phyloP scores from a whole-genome alignment of 2,113 vertebrate genomes.

The Centrocercus urophasianus region DNA sequence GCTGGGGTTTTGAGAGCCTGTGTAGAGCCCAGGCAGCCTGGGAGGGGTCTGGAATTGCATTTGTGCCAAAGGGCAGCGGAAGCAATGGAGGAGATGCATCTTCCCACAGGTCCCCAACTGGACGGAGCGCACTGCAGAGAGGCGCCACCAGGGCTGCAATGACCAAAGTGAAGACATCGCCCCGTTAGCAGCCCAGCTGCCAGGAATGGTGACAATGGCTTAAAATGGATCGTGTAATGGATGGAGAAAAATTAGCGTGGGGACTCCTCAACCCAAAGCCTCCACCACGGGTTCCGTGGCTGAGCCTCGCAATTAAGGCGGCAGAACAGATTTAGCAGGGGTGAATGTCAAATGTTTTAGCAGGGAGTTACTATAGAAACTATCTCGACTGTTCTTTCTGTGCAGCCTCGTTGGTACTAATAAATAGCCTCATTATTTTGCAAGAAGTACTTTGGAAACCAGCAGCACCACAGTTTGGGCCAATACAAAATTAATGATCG shows the following conservation, averaged over 20 bases:
- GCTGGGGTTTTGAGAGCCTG: neutral
- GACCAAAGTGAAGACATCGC: neutral
- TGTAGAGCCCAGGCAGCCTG: neutral
- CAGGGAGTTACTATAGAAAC: constrained; percentile 77
- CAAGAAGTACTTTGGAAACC: constrained; percentile 72
- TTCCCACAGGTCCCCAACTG: neutral
- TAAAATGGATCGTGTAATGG: neutral
- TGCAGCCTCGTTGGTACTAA: constrained; percentile 66
- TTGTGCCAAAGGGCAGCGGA: neutral
- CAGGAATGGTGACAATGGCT: neutral
- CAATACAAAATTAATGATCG: constrained; percentile 69
- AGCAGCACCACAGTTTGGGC: constrained; percentile 48
- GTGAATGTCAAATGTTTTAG: neutral
- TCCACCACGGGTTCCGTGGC: rapidly evolving
- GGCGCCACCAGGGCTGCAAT: neutral
- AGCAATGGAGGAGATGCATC: too few species aligned
- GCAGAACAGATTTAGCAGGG: neutral
- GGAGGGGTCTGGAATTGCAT: too few species aligned
- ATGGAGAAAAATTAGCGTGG: rapidly evolving
- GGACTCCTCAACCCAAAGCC: rapidly evolving
- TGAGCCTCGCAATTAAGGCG: rapidly evolving
- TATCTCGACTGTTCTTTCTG: constrained; percentile 28
- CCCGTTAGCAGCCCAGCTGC: neutral
- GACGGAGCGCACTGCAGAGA: neutral
- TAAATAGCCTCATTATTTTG: constrained; percentile 80